These are phyloP conservation scores for Struthidea cinerea DNA, from an alignment of 2,113 vertebrate genomes.

Conservation along the genomic window DNA sequence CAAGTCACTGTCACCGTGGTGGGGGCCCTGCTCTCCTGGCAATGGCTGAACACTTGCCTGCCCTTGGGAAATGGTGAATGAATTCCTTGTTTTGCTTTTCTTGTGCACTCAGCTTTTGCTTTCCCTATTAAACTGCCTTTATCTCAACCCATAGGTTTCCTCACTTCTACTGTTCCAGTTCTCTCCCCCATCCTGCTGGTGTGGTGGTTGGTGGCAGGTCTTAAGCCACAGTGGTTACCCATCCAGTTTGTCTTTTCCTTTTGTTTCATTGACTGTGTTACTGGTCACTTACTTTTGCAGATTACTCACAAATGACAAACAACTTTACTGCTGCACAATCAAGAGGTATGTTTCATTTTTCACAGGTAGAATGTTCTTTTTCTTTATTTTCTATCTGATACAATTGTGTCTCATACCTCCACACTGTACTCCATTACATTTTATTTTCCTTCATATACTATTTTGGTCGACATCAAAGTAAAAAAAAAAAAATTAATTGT, in stretches of 20 bases:
- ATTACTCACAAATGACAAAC: background rate
- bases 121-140: background rate
- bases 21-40: background rate
- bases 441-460: background rate
- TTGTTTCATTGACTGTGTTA: background rate
- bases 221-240: background rate
- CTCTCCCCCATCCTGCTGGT: background rate
- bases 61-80: background rate
- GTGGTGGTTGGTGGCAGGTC: background rate
- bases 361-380: background rate
- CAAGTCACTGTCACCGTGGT: rapidly evolving
- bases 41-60: background rate
- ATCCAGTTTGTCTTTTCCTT: background rate
- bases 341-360: background rate
- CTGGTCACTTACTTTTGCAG: background rate
- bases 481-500: background rate
- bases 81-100: background rate
- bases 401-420: background rate
- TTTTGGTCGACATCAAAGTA: background rate
- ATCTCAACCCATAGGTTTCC: background rate
- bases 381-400: background rate
- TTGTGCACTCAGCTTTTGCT: background rate
- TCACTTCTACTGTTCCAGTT: background rate
- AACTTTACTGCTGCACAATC: background rate
- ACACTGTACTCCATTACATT: background rate